Percentiles rank a stretch among this genome's conserved stretches.
Conservation (phyloP, 2,888 invertebrate genomes). For the Plemyria rubiginata region DNA sequence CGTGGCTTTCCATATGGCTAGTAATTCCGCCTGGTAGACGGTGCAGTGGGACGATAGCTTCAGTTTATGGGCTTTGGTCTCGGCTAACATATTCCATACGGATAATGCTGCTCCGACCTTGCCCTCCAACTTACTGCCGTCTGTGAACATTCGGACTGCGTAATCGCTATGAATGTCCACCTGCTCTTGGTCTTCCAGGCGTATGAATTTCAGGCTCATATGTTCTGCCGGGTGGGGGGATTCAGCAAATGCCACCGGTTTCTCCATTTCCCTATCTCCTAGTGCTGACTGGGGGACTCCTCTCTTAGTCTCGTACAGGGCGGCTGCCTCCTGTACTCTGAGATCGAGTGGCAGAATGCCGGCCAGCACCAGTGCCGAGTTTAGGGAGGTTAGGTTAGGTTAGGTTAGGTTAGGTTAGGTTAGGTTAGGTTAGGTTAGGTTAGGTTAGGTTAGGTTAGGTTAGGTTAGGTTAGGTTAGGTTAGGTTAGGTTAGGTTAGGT, state of each 20-base stretch:
- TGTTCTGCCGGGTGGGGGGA: slow-evolving; percentile 19
- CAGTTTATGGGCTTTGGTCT: slow-evolving; percentile 2
- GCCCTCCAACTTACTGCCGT: slow-evolving; percentile 5
- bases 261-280: slow-evolving; percentile 8
- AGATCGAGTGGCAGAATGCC: slow-evolving; percentile 23
- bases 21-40: slow-evolving; percentile 16
- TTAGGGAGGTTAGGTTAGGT: too few relatives aligned
- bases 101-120: too few relatives aligned
- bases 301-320: slow-evolving; percentile 1
- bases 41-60: slow-evolving; percentile 18
- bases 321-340: slow-evolving; percentile 9
- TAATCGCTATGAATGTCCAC: too few relatives aligned
- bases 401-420: too few relatives aligned
- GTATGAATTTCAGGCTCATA: slow-evolving; percentile 2
- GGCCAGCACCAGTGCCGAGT: slow-evolving; percentile 8
- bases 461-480: too few relatives aligned
- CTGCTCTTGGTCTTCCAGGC: slow-evolving; percentile 14
- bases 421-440: too few relatives aligned
- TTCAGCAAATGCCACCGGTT: background rate
- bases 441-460: too few relatives aligned
- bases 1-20: slow-evolving; percentile 3
- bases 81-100: too few relatives aligned
- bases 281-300: slow-evolving; percentile 4
- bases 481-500: too few relatives aligned
- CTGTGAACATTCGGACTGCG: slow-evolving; percentile 17